Evolutionary conservation across 2,113 vertebrate species (phyloP).

Genomic region (Microtus montanus): DNA sequence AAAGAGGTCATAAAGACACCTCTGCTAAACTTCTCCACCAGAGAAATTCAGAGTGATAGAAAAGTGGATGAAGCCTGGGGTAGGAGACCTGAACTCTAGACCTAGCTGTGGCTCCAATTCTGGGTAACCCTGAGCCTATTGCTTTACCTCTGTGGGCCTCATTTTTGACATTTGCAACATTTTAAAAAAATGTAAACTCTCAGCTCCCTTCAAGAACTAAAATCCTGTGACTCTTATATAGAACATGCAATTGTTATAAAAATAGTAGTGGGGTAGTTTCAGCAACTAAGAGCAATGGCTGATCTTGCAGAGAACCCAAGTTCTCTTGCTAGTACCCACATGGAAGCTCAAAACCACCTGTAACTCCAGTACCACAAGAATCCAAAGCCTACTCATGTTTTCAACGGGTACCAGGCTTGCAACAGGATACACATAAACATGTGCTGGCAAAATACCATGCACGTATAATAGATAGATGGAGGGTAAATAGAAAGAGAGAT

Average conservation of each 20-base stretch:
- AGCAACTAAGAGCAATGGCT: too few relatives aligned
- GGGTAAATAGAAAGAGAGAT: neutral
- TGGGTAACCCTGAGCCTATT: neutral
- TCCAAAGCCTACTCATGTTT: neutral
- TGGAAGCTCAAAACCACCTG: too few relatives aligned
- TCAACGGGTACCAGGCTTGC: neutral
- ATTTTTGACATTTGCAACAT: slow-evolving; percentile 9
- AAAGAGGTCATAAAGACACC: neutral
- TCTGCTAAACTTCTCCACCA: neutral
- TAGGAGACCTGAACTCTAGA: neutral
- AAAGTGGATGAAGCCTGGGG: neutral
- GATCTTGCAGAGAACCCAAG: neutral
- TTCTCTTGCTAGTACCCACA: neutral
- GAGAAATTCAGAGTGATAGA: neutral
- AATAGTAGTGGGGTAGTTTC: neutral
- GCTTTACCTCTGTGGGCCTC: neutral
- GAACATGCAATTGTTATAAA: neutral
- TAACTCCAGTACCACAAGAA: neutral
- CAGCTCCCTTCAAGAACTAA: neutral
- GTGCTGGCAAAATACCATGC: neutral
- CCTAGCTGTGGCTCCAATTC: neutral
- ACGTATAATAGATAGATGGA: neutral
- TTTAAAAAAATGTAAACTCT: neutral
- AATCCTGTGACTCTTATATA: neutral
- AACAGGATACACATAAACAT: neutral